These are phyloP conservation scores for Ophthalmolycus amberensis DNA, from an alignment of 2,113 vertebrate genomes.

Conservation along the genomic window DNA sequence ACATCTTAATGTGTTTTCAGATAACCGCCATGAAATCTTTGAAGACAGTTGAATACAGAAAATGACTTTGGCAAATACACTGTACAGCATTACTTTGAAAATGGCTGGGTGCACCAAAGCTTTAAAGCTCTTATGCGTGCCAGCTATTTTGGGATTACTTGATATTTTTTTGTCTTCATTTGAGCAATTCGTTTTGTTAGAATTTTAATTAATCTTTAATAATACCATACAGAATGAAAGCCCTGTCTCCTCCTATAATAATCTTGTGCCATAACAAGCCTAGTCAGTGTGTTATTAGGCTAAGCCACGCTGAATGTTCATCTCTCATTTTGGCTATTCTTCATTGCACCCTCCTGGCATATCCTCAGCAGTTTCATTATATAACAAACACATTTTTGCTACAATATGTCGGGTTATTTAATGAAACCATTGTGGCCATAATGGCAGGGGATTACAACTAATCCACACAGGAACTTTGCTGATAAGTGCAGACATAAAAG, in stretches of 20 bases:
- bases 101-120: constrained; percentile 9
- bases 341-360: constrained; percentile 60
- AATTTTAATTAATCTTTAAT: constrained; percentile 70
- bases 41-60: constrained; percentile 12
- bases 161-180: constrained; percentile 50
- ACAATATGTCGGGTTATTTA: constrained; percentile 76
- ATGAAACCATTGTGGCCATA: constrained; percentile 73
- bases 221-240: constrained; percentile 53
- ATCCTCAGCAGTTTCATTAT: constrained; percentile 68
- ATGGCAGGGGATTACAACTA: constrained; percentile 72
- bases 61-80: constrained; percentile 14
- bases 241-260: constrained; percentile 53
- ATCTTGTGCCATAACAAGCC: constrained; percentile 52
- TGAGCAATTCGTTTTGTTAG: constrained; percentile 50
- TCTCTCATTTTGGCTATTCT: constrained; percentile 60
- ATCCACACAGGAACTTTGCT: constrained; percentile 72
- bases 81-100: constrained; percentile 7
- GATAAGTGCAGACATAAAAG: constrained; percentile 75
- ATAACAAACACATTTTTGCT: constrained; percentile 65
- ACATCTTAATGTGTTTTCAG: constrained; percentile 7
- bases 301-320: constrained; percentile 59
- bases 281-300: constrained; percentile 60
- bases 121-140: constrained; percentile 21
- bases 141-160: constrained; percentile 35
- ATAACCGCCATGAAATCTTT: constrained; percentile 20